phyloP scores from a whole-genome alignment of 2,888 invertebrate species.

The Agrotis exclamationis region DNA sequence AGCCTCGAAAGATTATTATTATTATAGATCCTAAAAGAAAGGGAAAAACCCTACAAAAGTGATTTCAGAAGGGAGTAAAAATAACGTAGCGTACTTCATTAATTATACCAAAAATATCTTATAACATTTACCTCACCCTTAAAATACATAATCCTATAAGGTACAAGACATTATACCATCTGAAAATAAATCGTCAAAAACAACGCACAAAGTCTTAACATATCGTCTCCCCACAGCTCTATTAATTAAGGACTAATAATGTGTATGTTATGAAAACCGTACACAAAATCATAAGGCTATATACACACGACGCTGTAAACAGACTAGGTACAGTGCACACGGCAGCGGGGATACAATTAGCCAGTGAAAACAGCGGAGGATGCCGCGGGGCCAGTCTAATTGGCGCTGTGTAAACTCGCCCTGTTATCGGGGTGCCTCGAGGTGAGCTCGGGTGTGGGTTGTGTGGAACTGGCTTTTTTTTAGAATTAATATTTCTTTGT shows the following conservation, averaged over 20 bases:
- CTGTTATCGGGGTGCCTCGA: slow-evolving; percentile 86
- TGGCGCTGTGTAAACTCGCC: slow-evolving; percentile 89
- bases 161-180: neutral
- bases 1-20: too few species aligned
- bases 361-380: slow-evolving; percentile 81
- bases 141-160: neutral
- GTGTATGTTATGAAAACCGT: slow-evolving; percentile 39
- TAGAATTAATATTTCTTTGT: too few species aligned
- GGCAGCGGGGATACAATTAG: slow-evolving; percentile 79
- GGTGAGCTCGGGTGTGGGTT: slow-evolving; percentile 48
- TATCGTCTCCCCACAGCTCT: slow-evolving; percentile 40
- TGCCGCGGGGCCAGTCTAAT: slow-evolving; percentile 85
- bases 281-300: slow-evolving; percentile 58
- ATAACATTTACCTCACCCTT: neutral
- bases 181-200: slow-evolving; percentile 15
- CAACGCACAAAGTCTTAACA: slow-evolving; percentile 26
- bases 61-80: neutral
- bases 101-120: neutral
- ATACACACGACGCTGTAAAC: slow-evolving; percentile 57
- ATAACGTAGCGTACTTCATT: too few species aligned
- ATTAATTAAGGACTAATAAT: slow-evolving; percentile 57
- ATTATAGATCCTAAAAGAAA: neutral
- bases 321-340: slow-evolving; percentile 62
- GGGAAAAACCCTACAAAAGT: neutral
- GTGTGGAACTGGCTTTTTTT: slow-evolving; percentile 52